These are phyloP conservation scores for Harpegnathos saltator DNA, from an alignment of 1,140 invertebrate genomes.

Conservation along the genomic window DNA sequence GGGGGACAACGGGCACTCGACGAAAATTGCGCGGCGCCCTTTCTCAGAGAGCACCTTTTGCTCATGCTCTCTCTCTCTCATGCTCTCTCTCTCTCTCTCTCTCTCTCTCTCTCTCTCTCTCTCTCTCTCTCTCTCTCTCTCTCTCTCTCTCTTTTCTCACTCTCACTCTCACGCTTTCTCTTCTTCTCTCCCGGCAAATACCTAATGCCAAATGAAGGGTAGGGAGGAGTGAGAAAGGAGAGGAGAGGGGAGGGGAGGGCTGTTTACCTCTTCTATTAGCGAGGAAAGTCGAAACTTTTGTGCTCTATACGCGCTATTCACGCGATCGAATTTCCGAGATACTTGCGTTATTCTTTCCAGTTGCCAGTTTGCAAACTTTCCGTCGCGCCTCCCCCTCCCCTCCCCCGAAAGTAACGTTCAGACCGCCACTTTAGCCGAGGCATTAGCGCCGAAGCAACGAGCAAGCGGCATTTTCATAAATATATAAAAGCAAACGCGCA, in stretches of 20 bases:
- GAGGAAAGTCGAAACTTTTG: conserved; percentile 58
- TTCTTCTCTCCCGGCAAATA: conserved; percentile 42
- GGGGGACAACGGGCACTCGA: conserved; percentile 41
- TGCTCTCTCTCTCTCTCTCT: background rate
- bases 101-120: background rate
- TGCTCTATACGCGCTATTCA: conserved; percentile 41
- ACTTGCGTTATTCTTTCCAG: conserved; percentile 40
- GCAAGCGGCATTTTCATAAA: background rate
- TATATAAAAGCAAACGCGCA: conserved; percentile 7
- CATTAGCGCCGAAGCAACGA: background rate
- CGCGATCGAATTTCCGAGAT: conserved; percentile 54
- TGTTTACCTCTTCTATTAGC: conserved; percentile 51
- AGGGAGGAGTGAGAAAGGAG: background rate
- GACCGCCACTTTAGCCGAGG: conserved; percentile 2
- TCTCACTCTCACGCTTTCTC: background rate
- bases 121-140: no score
- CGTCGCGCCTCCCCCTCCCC: conserved; percentile 21
- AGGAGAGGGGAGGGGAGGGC: background rate
- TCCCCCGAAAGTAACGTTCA: conserved; percentile 37
- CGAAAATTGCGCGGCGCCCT: conserved; percentile 64
- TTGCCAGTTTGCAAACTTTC: conserved; percentile 27
- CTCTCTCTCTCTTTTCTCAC: background rate
- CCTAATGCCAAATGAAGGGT: conserved; percentile 48
- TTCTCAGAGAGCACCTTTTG: conserved; percentile 29
- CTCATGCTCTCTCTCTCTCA: background rate